These are phyloP conservation scores for Drosophila robusta DNA, from an alignment of 2,888 invertebrate genomes.

Conservation along the genomic window DNA sequence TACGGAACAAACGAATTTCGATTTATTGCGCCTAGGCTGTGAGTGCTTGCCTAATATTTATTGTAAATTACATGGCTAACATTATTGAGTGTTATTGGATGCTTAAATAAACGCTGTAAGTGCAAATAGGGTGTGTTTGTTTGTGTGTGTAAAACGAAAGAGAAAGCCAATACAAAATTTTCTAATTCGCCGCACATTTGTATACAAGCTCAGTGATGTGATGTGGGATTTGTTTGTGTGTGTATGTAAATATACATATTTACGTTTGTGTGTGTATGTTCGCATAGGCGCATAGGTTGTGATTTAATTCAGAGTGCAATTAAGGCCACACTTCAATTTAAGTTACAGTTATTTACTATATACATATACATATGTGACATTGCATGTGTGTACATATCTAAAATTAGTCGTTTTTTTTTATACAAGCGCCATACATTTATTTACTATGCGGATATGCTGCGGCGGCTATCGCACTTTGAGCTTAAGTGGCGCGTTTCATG, in stretches of 20 bases:
- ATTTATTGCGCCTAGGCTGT: conserved; percentile 27
- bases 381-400: conserved; percentile 5
- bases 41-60: conserved; percentile 44
- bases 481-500: conserved; percentile 71
- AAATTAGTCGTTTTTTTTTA: background rate
- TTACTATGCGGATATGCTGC: conserved; percentile 51
- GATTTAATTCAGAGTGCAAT: conserved; percentile 47
- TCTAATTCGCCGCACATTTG: conserved; percentile 35
- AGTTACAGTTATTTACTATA: conserved; percentile 18
- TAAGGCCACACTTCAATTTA: conserved; percentile 33
- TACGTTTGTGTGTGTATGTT: background rate
- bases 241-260: background rate
- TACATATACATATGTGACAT: conserved; percentile 6
- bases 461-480: conserved; percentile 53
- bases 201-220: conserved; percentile 18
- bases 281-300: conserved; percentile 19
- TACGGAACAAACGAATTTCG: conserved; percentile 14
- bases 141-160: conserved; percentile 24
- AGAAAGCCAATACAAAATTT: conserved; percentile 51
- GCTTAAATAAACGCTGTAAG: conserved; percentile 11
- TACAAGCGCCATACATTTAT: conserved; percentile 27
- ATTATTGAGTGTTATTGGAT: conserved; percentile 24
- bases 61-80: conserved; percentile 30
- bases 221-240: conserved; percentile 1
- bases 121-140: conserved; percentile 4